Percentiles rank a stretch among this genome's conserved stretches.
Conservation (phyloP, 2,113 vertebrate genomes). For the Tenebrosternarchus preto region DNA sequence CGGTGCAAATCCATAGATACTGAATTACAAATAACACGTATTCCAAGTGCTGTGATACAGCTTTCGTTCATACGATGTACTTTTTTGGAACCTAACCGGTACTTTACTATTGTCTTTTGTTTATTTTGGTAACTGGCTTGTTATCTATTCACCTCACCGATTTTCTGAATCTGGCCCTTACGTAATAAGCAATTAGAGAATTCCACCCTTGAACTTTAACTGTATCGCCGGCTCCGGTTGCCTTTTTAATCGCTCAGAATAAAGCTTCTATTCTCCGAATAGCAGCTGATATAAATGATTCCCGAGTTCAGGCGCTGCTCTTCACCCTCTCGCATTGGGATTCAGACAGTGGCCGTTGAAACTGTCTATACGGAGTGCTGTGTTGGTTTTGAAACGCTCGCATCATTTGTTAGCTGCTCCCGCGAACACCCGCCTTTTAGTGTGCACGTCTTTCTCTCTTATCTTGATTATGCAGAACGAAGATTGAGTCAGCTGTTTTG, state of each 20-base stretch:
- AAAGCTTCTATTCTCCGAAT: background rate
- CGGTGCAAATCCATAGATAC: constrained; percentile 20
- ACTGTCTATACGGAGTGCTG: constrained; percentile 39
- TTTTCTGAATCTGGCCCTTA: background rate
- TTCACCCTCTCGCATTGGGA: background rate
- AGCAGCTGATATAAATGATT: background rate
- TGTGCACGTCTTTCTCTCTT: constrained; percentile 68
- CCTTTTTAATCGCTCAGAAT: background rate
- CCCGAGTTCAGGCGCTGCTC: background rate
- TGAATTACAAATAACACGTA: background rate
- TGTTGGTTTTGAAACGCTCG: constrained; percentile 56
- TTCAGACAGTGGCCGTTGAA: constrained; percentile 25
- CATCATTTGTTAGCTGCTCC: constrained; percentile 62
- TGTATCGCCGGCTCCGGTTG: background rate
- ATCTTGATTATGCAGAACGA: constrained; percentile 85
- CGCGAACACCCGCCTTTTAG: constrained; percentile 59
- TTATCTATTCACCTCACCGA: background rate
- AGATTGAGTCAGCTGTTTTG: constrained; percentile 90
- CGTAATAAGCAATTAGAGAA: background rate
- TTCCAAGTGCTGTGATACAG: background rate
- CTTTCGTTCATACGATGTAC: background rate
- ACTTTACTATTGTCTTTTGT: too few species aligned
- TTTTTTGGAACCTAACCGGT: too few species aligned
- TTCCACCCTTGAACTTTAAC: background rate
- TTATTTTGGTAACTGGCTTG: background rate